Conservation (phyloP, 2,888 invertebrate species). For the Serripes groenlandicus region DNA sequence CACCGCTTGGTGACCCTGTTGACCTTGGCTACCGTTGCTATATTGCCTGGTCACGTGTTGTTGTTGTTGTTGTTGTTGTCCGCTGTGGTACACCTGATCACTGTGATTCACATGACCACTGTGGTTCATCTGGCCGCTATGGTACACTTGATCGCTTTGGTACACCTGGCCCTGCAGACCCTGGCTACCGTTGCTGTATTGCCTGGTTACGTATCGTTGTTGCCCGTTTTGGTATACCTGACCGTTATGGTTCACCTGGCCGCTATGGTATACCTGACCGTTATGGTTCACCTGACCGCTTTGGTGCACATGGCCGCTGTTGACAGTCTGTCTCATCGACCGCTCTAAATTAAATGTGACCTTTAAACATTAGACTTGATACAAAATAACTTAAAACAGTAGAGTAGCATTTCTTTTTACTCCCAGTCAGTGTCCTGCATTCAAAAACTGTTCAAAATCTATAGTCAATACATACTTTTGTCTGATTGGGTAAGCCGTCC, state of each 20-base stretch:
- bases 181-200: not conserved
- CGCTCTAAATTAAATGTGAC: no score
- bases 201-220: not conserved
- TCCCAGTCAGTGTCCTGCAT: no score
- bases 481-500: no score
- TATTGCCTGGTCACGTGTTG: not conserved
- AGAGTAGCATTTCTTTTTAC: no score
- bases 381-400: no score
- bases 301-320: no score
- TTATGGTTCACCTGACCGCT: not conserved
- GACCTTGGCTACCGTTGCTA: not conserved
- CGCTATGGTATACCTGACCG: not conserved
- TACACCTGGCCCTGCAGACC: not conserved
- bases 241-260: not conserved
- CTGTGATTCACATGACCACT: no score
- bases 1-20: not conserved
- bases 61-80: not conserved
- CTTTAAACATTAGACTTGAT: no score
- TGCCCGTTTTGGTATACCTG: not conserved
- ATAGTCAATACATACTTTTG: no score
- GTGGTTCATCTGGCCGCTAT: not conserved
- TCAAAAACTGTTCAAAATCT: no score
- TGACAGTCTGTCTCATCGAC: no score
- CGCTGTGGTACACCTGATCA: constrained; percentile 1
- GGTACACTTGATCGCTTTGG: not conserved